phyloP scores from a whole-genome alignment of 2,888 invertebrate species.

The Thumatha senex region DNA sequence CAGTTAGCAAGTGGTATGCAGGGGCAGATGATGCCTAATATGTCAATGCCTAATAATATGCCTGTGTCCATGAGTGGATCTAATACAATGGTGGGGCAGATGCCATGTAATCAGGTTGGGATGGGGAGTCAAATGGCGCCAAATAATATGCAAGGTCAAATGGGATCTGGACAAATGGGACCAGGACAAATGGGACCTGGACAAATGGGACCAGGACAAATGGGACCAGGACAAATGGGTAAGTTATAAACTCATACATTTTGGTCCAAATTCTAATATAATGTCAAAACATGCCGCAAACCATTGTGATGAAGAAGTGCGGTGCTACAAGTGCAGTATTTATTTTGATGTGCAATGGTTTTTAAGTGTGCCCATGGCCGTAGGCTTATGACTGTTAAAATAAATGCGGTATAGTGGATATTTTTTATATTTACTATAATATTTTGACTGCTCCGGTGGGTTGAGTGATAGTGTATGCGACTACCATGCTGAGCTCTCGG shows the following conservation, averaged over 20 bases:
- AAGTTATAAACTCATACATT: conserved; percentile 27
- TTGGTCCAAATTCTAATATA: too few species aligned
- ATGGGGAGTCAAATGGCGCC: conserved; percentile 77
- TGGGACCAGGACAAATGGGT: conserved; percentile 76
- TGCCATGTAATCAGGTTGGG: conserved; percentile 75
- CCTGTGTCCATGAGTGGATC: conserved; percentile 66
- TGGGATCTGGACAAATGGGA: conserved; percentile 57
- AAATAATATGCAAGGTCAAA: conserved; percentile 61
- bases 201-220: conserved; percentile 57
- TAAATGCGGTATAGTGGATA: too few species aligned
- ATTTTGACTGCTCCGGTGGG: too few species aligned
- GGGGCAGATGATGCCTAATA: conserved; percentile 76
- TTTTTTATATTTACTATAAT: too few species aligned
- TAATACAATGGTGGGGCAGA: conserved; percentile 66
- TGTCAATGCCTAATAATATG: conserved; percentile 72
- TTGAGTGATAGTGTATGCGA: too few species aligned
- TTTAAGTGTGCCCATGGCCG: too few species aligned
- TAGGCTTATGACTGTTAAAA: too few species aligned
- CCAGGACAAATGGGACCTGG: conserved; percentile 59
- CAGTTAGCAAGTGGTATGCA: conserved; percentile 72
- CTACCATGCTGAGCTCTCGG: too few species aligned
- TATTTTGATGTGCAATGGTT: too few species aligned
- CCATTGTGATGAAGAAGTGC: too few species aligned
- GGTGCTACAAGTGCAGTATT: too few species aligned
- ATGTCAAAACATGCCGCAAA: too few species aligned